These are phyloP conservation scores for Ascidia mentula DNA, from an alignment of 23 tunicate genomes.

Conservation along the genomic window DNA sequence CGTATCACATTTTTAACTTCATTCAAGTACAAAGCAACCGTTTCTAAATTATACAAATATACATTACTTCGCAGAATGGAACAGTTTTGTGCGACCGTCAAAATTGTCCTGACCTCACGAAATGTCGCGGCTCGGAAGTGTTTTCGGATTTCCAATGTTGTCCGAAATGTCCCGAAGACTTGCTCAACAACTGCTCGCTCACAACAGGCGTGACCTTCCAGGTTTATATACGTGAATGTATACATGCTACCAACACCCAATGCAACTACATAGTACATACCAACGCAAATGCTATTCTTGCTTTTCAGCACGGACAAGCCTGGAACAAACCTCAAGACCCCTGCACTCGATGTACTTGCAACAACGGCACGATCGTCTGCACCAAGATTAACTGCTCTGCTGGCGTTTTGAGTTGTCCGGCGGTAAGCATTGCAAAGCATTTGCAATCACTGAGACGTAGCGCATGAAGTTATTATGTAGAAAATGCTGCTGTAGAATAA, in stretches of 20 bases:
- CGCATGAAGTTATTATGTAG: too few relatives aligned
- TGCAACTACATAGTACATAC: too few relatives aligned
- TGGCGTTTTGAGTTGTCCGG: neutral
- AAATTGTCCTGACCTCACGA: slow-evolving; percentile 34
- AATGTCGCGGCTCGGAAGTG: slow-evolving; percentile 22
- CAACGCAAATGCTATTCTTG: neutral
- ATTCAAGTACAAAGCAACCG: too few relatives aligned
- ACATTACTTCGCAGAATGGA: slow-evolving; percentile 32
- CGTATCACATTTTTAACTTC: too few relatives aligned
- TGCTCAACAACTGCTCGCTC: neutral
- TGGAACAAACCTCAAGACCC: neutral
- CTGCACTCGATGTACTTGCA: neutral
- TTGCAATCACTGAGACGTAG: too few relatives aligned
- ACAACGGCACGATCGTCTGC: slow-evolving; percentile 27
- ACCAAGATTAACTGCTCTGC: neutral
- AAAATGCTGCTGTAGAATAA: too few relatives aligned
- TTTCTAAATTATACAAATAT: too few relatives aligned
- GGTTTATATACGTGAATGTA: neutral
- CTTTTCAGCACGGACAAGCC: neutral
- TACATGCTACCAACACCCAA: too few relatives aligned
- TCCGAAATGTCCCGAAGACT: slow-evolving; percentile 17
- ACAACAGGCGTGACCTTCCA: neutral
- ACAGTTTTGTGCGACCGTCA: slow-evolving; percentile 51
- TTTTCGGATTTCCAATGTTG: slow-evolving; percentile 22
- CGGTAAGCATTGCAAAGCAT: neutral